Percentiles rank a stretch among this genome's conserved stretches.
Conservation (phyloP, 2,888 invertebrate species). For the Eueremaeus valkanovi region DNA sequence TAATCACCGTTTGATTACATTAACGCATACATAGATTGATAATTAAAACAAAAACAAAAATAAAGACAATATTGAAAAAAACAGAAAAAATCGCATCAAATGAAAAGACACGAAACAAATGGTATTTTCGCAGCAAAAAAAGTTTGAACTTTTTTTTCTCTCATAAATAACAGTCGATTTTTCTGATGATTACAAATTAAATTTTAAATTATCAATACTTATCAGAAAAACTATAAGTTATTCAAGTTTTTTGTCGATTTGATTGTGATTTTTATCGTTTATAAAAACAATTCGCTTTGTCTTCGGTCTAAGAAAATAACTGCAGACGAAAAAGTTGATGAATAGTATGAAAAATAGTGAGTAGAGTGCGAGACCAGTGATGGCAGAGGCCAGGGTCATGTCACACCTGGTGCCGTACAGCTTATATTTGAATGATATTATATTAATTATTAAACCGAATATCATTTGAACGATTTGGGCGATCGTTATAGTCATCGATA, state of each 20-base stretch:
- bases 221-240: no score
- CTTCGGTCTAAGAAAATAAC: conserved; percentile 1
- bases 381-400: conserved; percentile 78
- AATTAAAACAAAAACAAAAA: no score
- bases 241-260: not conserved
- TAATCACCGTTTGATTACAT: no score
- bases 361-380: conserved; percentile 87
- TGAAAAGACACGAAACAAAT: no score
- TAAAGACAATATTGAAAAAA: no score
- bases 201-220: no score
- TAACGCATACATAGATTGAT: no score
- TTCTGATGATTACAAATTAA: no score
- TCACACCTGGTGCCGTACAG: conserved; percentile 65
- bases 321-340: conserved; percentile 81
- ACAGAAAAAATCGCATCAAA: no score
- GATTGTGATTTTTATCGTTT: conserved; percentile 18
- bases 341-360: conserved; percentile 89
- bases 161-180: no score
- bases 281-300: conserved; percentile 12
- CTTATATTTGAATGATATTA: conserved; percentile 70
- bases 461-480: conserved; percentile 91
- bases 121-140: no score
- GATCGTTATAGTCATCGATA: conserved; percentile 87
- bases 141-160: no score
- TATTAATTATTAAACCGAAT: conserved; percentile 83